These are phyloP conservation scores for Atractosteus spatula DNA, from an alignment of 2,113 vertebrate species.

Conservation along the genomic window DNA sequence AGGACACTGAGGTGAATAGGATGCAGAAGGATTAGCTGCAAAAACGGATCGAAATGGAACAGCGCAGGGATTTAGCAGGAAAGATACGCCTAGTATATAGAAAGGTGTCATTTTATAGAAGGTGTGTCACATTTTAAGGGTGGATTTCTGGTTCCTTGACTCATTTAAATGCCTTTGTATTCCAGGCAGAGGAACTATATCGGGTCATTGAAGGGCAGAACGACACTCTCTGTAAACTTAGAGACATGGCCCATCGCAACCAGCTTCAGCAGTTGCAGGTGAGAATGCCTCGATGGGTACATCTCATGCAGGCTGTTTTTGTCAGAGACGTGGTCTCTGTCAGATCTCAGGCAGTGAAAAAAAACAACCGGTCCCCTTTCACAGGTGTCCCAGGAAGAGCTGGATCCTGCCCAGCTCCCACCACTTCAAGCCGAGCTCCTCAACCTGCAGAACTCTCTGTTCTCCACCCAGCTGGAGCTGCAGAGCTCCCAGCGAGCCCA, in stretches of 20 bases:
- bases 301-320: background rate
- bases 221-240: conserved; percentile 75
- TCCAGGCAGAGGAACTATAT: conserved; percentile 77
- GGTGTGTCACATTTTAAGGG: background rate
- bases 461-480: conserved; percentile 82
- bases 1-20: conserved; percentile 77
- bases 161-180: conserved; percentile 21
- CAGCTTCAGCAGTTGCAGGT: conserved; percentile 77
- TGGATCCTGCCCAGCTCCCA: conserved; percentile 29
- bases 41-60: background rate
- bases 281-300: conserved; percentile 6
- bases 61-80: background rate
- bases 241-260: conserved; percentile 69
- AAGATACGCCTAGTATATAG: background rate
- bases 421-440: conserved; percentile 67
- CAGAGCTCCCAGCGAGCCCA: conserved; percentile 70
- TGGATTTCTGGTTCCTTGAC: background rate
- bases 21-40: background rate
- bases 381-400: conserved; percentile 44
- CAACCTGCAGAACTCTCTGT: conserved; percentile 75
- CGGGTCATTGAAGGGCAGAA: conserved; percentile 78
- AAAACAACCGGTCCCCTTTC: background rate
- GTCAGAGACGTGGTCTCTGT: no score
- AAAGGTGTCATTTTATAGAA: background rate
- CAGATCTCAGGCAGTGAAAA: background rate